Evolutionary conservation across 2,797 vertebrate genomes (phyloP).

Genomic region (Brotogeris chrysoptera): DNA sequence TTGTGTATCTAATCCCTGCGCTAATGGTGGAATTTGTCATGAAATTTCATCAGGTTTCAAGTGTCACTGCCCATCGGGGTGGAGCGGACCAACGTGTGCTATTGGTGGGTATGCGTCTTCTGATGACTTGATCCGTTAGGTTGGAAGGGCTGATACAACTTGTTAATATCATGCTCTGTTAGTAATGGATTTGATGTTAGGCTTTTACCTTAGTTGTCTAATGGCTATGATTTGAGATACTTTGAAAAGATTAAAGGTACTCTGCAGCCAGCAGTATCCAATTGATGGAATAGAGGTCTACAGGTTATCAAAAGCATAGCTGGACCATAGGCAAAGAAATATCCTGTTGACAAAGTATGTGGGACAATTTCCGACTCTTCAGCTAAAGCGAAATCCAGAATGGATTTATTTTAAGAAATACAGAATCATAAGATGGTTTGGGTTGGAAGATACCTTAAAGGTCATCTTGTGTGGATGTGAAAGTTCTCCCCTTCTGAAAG

Average conservation of each 20-base stretch:
- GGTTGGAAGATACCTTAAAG: background rate
- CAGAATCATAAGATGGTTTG: background rate
- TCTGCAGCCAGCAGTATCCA: background rate
- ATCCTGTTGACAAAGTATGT: background rate
- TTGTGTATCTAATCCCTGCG: slow-evolving; percentile 93
- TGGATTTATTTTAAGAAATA: background rate
- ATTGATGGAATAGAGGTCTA: background rate
- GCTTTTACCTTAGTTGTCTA: background rate
- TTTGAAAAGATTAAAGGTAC: background rate
- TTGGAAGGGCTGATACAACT: background rate
- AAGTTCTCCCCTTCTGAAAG: background rate
- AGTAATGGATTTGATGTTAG: background rate
- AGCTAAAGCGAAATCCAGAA: background rate
- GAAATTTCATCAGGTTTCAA: slow-evolving; percentile 90
- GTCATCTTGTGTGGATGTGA: background rate
- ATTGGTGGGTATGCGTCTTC: slow-evolving; percentile 79
- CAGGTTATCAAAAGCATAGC: background rate
- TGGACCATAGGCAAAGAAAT: background rate
- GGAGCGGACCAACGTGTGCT: slow-evolving; percentile 93
- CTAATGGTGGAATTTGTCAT: slow-evolving; percentile 91
- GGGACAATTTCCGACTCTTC: background rate
- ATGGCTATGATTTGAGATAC: background rate
- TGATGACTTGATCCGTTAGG: background rate
- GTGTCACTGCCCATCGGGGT: slow-evolving; percentile 91
- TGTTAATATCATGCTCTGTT: background rate